Conservation (phyloP, 2,113 vertebrate genomes). For the Paraplagusia blochii region DNA sequence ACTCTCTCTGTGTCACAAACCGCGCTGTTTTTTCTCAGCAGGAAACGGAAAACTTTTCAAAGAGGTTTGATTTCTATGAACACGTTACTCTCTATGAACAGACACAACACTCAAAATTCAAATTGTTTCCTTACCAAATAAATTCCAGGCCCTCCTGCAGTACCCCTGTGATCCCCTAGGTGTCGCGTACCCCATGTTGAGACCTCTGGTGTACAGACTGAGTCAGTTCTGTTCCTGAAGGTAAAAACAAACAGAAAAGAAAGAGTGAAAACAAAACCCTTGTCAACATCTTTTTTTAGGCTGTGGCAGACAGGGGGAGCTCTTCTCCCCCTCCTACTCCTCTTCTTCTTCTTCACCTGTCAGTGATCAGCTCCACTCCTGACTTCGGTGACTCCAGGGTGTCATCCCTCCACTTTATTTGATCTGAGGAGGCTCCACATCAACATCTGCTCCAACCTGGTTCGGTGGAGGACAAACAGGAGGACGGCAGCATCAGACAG, state of each 20-base stretch:
- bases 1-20: constrained; percentile 8
- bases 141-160: no score
- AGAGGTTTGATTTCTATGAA: no score
- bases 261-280: not conserved
- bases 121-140: no score
- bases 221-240: not conserved
- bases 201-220: no score
- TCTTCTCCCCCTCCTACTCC: constrained; percentile 53
- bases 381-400: no score
- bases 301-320: constrained; percentile 67
- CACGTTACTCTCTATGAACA: no score
- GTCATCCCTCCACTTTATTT: no score
- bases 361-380: no score
- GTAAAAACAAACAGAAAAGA: not conserved
- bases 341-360: constrained; percentile 33
- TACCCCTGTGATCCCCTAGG: no score
- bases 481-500: constrained; percentile 58
- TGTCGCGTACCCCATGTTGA: no score
- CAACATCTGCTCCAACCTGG: constrained; percentile 65
- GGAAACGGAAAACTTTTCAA: constrained; percentile 4
- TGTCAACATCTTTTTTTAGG: constrained; percentile 28
- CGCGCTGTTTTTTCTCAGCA: not conserved
- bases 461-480: constrained; percentile 63
- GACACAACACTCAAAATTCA: no score
- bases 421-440: constrained; percentile 51